These are phyloP conservation scores for Dipodomys spectabilis DNA, from an alignment of 2,113 vertebrate species.

Conservation along the genomic window DNA sequence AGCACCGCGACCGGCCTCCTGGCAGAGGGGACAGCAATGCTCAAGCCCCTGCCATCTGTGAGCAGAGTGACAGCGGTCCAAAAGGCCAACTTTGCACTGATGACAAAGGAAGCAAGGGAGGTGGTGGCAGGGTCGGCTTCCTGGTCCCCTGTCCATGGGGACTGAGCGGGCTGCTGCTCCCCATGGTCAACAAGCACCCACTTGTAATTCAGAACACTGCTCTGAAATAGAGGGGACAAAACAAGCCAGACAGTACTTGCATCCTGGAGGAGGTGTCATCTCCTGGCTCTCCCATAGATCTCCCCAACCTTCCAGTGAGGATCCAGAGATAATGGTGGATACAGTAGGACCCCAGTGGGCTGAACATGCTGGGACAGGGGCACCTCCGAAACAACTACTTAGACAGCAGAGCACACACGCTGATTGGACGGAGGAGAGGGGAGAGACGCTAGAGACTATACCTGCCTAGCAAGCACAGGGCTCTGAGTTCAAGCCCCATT, in stretches of 20 bases:
- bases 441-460: too few species aligned
- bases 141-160: not conserved
- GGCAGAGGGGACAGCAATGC: not conserved
- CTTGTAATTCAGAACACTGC: not conserved
- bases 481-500: too few species aligned
- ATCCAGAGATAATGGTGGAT: too few species aligned
- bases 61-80: not conserved
- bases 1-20: not conserved
- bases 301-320: not conserved
- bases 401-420: fast-evolving
- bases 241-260: fast-evolving
- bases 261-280: not conserved
- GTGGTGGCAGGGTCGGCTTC: not conserved
- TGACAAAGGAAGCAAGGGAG: fast-evolving
- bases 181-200: not conserved
- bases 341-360: not conserved
- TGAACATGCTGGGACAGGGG: not conserved
- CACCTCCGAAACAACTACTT: not conserved
- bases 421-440: not conserved
- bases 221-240: not conserved
- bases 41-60: not conserved
- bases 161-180: fast-evolving
- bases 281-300: too few species aligned
- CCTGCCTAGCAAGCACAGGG: too few species aligned
- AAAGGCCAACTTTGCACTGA: not conserved